phyloP scores from a whole-genome alignment of 2,888 invertebrate genomes.

The Phortica okadai region DNA sequence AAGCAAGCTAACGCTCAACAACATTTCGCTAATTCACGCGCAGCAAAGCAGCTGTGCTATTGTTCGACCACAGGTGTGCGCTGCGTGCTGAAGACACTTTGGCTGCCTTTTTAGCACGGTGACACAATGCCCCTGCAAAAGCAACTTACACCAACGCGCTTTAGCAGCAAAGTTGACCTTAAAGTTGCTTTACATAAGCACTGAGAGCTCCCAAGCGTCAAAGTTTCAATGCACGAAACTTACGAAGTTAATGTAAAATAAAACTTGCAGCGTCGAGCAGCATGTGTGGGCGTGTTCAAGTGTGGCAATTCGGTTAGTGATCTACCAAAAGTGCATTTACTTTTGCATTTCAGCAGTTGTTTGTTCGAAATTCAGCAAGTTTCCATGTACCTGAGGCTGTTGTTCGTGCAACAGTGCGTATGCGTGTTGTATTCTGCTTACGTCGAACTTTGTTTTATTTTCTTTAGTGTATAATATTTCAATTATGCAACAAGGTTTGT shows the following conservation, averaged over 20 bases:
- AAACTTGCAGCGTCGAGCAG: background rate
- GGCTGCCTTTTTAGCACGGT: slow-evolving; percentile 2
- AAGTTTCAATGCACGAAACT: slow-evolving; percentile 20
- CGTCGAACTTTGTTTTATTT: background rate
- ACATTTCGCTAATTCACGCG: slow-evolving; percentile 55
- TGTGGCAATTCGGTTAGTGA: background rate
- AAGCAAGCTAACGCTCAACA: slow-evolving; percentile 51
- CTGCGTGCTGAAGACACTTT: slow-evolving; percentile 9
- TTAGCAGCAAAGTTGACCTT: slow-evolving; percentile 53
- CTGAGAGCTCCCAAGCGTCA: background rate
- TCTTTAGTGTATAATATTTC: background rate
- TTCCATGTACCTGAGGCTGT: background rate
- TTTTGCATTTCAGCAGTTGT: background rate
- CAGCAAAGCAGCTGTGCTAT: slow-evolving; percentile 38
- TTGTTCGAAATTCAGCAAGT: background rate
- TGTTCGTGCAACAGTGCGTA: slow-evolving; percentile 15
- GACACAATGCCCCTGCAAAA: background rate
- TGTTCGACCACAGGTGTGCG: background rate
- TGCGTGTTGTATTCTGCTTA: background rate
- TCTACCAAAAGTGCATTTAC: background rate
- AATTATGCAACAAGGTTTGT: slow-evolving; percentile 15
- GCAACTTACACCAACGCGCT: background rate
- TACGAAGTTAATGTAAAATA: background rate
- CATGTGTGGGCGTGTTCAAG: background rate
- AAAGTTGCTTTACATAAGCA: slow-evolving; percentile 47